These are phyloP conservation scores for Contarinia nasturtii DNA, from an alignment of 1,140 invertebrate species.

Conservation along the genomic window DNA sequence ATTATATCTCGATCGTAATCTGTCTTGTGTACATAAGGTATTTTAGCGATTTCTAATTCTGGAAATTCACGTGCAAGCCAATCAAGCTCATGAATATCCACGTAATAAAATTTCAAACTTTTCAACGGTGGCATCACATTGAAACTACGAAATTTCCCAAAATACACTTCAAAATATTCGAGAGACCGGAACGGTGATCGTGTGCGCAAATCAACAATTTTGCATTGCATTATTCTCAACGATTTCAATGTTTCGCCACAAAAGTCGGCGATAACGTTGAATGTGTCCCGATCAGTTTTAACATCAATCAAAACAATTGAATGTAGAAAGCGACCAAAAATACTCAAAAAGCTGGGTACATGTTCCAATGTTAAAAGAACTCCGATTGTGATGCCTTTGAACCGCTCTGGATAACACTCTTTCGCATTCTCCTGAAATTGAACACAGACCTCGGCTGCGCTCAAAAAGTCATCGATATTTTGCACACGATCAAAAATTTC, in stretches of 20 bases:
- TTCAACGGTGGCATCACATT: background rate
- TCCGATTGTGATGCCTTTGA: background rate
- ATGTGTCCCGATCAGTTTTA: background rate
- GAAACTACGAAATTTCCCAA: background rate
- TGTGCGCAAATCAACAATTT: background rate
- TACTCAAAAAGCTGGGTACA: background rate
- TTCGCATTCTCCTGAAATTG: background rate
- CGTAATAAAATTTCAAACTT: background rate
- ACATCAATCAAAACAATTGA: background rate
- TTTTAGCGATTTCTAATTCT: background rate
- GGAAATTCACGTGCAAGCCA: background rate
- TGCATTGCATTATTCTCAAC: background rate
- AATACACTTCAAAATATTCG: background rate
- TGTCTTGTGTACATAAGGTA: background rate
- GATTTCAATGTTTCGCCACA: background rate
- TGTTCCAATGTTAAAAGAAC: background rate
- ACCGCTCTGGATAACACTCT: background rate
- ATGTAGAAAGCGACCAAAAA: background rate
- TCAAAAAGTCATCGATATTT: background rate
- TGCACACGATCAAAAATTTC: background rate
- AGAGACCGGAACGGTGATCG: background rate
- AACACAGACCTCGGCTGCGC: no score
- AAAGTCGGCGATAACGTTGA: background rate
- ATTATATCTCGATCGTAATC: no score
- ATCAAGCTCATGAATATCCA: background rate